phyloP scores from a whole-genome alignment of 2,113 vertebrate species.

The Leucosticte australis region DNA sequence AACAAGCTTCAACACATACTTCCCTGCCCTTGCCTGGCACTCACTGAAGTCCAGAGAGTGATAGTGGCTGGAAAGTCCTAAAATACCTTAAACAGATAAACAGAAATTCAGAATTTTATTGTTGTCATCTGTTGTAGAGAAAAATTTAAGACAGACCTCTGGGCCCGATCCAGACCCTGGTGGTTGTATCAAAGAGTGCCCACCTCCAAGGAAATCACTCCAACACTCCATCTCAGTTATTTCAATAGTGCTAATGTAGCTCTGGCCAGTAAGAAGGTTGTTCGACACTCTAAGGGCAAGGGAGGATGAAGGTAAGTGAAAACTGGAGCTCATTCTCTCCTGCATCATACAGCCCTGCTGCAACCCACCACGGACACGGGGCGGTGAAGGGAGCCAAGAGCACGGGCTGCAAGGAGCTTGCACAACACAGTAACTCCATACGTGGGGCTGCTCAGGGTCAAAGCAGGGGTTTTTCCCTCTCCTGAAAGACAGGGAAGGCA shows the following conservation, averaged over 20 bases:
- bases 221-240: neutral
- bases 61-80: neutral
- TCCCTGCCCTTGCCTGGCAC: neutral
- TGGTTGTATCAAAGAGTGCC: neutral
- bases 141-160: neutral
- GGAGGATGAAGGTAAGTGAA: neutral
- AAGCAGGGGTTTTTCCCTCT: neutral
- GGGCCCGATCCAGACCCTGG: neutral
- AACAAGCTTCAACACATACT: neutral
- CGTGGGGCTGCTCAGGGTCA: neutral
- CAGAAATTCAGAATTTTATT: neutral
- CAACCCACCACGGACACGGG: fast-evolving
- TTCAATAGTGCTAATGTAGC: neutral
- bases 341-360: neutral
- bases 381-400: fast-evolving
- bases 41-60: neutral
- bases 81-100: neutral
- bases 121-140: neutral
- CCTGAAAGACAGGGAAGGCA: neutral
- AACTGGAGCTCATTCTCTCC: neutral
- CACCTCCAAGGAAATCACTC: neutral
- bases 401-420: neutral
- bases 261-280: neutral
- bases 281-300: neutral
- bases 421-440: neutral